Conservation (phyloP, 2,888 invertebrate species). For the Apocheima hispidaria region DNA sequence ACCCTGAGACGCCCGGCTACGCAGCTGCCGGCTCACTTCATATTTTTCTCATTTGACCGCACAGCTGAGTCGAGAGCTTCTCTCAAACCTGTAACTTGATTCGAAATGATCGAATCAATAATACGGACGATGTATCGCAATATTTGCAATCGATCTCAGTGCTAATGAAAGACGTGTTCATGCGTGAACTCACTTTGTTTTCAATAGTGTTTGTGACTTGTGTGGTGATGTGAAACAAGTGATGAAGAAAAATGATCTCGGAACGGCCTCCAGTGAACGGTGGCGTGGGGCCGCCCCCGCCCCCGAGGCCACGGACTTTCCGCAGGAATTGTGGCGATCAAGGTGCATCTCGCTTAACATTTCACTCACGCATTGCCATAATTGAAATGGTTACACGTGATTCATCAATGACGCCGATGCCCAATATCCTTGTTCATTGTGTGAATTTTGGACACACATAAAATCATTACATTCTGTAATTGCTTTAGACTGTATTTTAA, state of each 20-base stretch:
- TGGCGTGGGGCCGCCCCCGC: slow-evolving; percentile 72
- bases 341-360: slow-evolving; percentile 68
- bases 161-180: slow-evolving; percentile 43
- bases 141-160: slow-evolving; percentile 31
- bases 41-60: slow-evolving; percentile 56
- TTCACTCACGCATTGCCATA: slow-evolving; percentile 40
- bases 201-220: slow-evolving; percentile 47
- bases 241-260: slow-evolving; percentile 81
- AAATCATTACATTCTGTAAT: background rate
- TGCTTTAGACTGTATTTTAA: slow-evolving; percentile 13
- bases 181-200: slow-evolving; percentile 46
- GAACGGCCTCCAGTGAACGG: slow-evolving; percentile 77
- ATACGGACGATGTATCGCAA: slow-evolving; percentile 43
- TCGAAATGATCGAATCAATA: slow-evolving; percentile 48
- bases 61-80: slow-evolving; percentile 52
- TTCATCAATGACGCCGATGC: slow-evolving; percentile 29
- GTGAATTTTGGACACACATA: slow-evolving; percentile 14
- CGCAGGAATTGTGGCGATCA: slow-evolving; percentile 87
- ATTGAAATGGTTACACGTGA: slow-evolving; percentile 46
- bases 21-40: slow-evolving; percentile 67
- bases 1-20: slow-evolving; percentile 76
- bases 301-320: slow-evolving; percentile 80
- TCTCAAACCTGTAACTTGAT: slow-evolving; percentile 46
- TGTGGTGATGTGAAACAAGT: slow-evolving; percentile 65
- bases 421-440: slow-evolving; percentile 38